phyloP scores from a whole-genome alignment of 2,888 invertebrate genomes.

The Galerucella nymphaeae region DNA sequence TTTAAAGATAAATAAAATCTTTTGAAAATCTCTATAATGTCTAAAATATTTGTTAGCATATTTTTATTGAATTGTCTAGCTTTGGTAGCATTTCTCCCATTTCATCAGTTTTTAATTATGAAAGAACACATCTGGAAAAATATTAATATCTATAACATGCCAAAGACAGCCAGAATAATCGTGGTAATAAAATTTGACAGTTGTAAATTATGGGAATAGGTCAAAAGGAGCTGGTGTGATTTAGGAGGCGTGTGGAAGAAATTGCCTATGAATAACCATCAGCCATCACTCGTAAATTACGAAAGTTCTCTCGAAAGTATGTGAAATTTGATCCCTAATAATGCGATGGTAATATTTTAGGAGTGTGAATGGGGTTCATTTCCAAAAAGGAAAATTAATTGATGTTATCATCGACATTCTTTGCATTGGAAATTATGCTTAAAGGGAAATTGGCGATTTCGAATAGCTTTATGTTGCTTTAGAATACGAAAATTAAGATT shows the following conservation, averaged over 20 bases:
- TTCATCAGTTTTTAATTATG: not conserved
- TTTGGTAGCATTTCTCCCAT: not conserved
- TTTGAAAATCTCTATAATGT: no score
- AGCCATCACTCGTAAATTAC: constrained; percentile 59
- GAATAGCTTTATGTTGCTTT: not conserved
- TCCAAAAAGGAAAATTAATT: constrained; percentile 7
- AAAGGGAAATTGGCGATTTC: not conserved
- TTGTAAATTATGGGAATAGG: constrained; percentile 40
- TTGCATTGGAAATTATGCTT: not conserved
- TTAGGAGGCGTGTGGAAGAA: constrained; percentile 55
- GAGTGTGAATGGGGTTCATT: constrained; percentile 34
- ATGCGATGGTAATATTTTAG: constrained; percentile 56
- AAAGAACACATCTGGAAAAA: constrained; percentile 25
- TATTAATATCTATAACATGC: constrained; percentile 26
- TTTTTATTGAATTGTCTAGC: not conserved
- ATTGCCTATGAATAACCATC: constrained; percentile 58
- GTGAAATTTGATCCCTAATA: constrained; percentile 60
- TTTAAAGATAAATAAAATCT: no score
- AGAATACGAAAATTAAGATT: not conserved
- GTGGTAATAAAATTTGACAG: constrained; percentile 44
- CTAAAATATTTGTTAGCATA: not conserved
- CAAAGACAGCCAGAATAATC: constrained; percentile 49
- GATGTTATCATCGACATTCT: constrained; percentile 15
- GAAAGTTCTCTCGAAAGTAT: constrained; percentile 58
- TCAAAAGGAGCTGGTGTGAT: constrained; percentile 49